Conservation (phyloP, 2,888 invertebrate genomes). For the Anthrax anthrax region DNA sequence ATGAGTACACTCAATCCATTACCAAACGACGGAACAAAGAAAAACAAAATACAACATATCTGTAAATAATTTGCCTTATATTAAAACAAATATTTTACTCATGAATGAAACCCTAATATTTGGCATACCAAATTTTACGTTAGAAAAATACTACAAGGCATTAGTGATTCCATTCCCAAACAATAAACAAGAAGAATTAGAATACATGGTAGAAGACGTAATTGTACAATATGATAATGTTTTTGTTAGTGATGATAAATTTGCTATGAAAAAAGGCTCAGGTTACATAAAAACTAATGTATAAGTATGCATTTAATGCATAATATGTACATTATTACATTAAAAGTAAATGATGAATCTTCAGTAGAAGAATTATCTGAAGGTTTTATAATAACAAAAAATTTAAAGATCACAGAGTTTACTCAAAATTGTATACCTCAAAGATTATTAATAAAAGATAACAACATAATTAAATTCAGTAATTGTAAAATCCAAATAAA, state of each 20-base stretch:
- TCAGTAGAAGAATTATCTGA: neutral
- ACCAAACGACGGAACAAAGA: neutral
- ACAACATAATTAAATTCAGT: neutral
- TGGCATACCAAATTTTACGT: neutral
- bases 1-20: neutral
- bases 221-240: neutral
- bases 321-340: neutral
- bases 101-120: neutral
- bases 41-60: neutral
- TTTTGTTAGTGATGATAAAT: neutral
- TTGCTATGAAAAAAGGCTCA: neutral
- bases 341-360: neutral
- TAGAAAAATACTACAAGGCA: neutral
- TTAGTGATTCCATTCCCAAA: neutral
- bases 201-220: neutral
- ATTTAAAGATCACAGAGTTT: neutral
- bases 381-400: neutral
- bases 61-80: neutral
- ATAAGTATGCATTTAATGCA: neutral
- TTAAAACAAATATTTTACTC: neutral
- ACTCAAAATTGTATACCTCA: neutral
- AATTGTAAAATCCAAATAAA: neutral
- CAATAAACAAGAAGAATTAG: neutral
- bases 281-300: neutral
- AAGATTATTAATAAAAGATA: neutral